A percentile compares a stretch with the other conserved stretches of the same genome.
Conservation (phyloP, 2,113 vertebrate species). For the Suricata suricatta region DNA sequence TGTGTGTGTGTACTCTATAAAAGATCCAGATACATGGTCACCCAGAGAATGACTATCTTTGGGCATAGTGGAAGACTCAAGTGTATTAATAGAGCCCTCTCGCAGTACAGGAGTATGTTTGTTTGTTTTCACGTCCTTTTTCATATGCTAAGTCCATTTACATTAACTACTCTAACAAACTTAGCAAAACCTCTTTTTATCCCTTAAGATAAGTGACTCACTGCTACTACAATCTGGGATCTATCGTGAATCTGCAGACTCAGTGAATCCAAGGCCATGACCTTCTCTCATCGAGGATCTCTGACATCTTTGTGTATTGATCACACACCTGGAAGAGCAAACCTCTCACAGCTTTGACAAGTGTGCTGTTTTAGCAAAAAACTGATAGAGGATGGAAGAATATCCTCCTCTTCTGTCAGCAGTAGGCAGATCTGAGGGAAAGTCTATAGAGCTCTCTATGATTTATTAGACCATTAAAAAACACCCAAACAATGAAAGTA, state of each 20-base stretch:
- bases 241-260: background rate
- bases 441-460: conserved; percentile 33
- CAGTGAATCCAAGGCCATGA: background rate
- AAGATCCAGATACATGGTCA: background rate
- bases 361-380: conserved; percentile 50
- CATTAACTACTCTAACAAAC: background rate
- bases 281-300: background rate
- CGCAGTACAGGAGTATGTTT: fast-evolving
- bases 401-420: conserved; percentile 28
- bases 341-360: conserved; percentile 29
- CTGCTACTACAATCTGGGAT: background rate
- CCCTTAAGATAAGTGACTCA: background rate
- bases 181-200: background rate
- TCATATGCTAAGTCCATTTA: background rate
- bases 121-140: background rate
- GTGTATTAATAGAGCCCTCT: background rate
- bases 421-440: background rate
- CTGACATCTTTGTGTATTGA: conserved; percentile 38
- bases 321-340: background rate
- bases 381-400: background rate
- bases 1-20: background rate
- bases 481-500: conserved; percentile 45
- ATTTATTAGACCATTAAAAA: conserved; percentile 66
- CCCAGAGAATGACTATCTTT: background rate
- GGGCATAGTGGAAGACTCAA: background rate